Evolutionary conservation across 2,797 vertebrate species (phyloP), one percentile per base, ranked within the genome.

Genomic region (Lepidocolaptes lacrymiger): DNA sequence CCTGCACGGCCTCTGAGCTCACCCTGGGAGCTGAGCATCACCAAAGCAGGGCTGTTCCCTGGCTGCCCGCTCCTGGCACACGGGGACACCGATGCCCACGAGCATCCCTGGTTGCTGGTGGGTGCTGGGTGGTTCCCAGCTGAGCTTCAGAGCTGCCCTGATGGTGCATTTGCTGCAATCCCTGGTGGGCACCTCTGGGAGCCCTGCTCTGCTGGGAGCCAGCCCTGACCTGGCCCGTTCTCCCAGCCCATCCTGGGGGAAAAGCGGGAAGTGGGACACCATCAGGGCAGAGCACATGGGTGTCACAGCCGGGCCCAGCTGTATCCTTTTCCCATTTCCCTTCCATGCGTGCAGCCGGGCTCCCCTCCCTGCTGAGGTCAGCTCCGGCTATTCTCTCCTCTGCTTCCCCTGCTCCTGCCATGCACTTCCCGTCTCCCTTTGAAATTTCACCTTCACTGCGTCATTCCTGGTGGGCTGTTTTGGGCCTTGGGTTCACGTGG

Each of bases 321-420:
- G 95, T 87, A 93, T 97, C 97, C 97, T 97, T 52, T 93, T 96
- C 88, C 93, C 68, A 9, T 94, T 95, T 91, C 84, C 80, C 76
- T 77, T 89, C 66, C 89, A 24, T 79, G 89, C 61, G 4, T 66
- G 62, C 37, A 6, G 81, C 39, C 4, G 12, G 46, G 69, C 83
- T 94, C 92, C 79, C 91, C 89, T 43, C 88, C 91, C 82, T 15
- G 11, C 91, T 96, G 95, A 97, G 92, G 68, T 97, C 97, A 97
- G 96, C 93, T 97, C 97, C 97, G 94, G 88, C 93, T 89, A 96
- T 97, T 97, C 97, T 97, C 93, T 96, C 64, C 74, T 48, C 84
- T 2, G 4, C 14, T 97, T 97, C 96, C 95, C 92, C 85, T 95
- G 89, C 91, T 94, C 92, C 51, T 88, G 78, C 90, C 88, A 39